Evolutionary conservation across 2,113 vertebrate genomes (phyloP), one percentile per base, ranked within the genome.

Genomic region (Pipra filicauda): DNA sequence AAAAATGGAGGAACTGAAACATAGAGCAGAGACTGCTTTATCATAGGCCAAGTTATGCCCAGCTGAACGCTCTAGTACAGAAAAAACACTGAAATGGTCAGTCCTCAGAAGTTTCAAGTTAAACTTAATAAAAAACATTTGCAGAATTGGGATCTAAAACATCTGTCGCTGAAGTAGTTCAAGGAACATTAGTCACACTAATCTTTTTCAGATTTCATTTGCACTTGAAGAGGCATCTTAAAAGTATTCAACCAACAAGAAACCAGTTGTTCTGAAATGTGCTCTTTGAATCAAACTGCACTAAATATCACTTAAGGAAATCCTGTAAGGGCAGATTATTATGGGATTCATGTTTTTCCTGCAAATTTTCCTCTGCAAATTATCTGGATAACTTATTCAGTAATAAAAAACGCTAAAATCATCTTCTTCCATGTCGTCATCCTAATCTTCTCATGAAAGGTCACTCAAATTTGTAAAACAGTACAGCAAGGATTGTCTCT

Each of bases 191-290:
- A 92, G 33, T 92, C 89, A 95, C 78, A 75, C 33, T 76, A 85
- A 75, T 85, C 54, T 88, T 79, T 88, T 92, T 51, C 86, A 75
- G 35, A 88, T 76, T 96, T 92, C 75, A 79, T 96, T 96, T 93
- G 78, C 86, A 88, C 79, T 91, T 93, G 71, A 91, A 92, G 85
- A 79, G 79, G 52, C 55, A 41, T 55, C 66, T 92, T 69, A 43
- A 75, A 92, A 88, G 83, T 80, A 88, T 83, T 93, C 83, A 76
- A n/a, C 52, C 52, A 85, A 57, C 43, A 88, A 35, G 23, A 83
- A 83, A 46, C 5, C 37, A 65, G 58, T 88, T 85, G n/a, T 64
- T 85, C 46, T 39, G 31, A 95, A 82, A 62, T 71, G 39, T 55
- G 41, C 33, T 83, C 39, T 59, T 81, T 24, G 49, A 88, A 76